Evolutionary conservation across 2,888 invertebrate genomes (phyloP), one percentile per base, ranked within the genome.

Genomic region (Diaphora mendica): DNA sequence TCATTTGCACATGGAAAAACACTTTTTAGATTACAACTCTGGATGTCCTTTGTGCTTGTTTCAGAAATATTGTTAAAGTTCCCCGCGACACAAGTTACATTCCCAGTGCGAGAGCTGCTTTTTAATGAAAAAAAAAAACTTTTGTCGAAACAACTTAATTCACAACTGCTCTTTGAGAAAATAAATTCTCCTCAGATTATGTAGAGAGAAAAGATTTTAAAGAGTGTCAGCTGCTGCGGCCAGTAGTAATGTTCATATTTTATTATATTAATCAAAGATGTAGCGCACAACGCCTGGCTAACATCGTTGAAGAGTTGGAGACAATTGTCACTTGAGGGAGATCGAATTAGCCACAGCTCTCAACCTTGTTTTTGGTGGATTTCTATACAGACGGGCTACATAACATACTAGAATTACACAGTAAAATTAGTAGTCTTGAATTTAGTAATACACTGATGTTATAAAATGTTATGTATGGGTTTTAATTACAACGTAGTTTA

Each of bases 331-430:
- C 79, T 73, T 73, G 62, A 73, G 77, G 71, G 65, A 78, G 77
- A 86, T 87, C 77, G 78, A 83, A 87, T 86, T 87, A 87, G 69
- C 77, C 66, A 71, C 64, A 78, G 72, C 85, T 75, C 78, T 64
- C 64, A 55, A 42, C 51, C 70, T 71, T 68, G 68, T 72, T 74
- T 76, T 73, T 80, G 74, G 65, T 76, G 64, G 59, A 13, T 42
- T 23, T 55, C 7, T 35, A 17, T 55, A 35, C 55, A 68, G 68
- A 55, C 51, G 35, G 35, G 55, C 35, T 23, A 68, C 55, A n/a
- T 17, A 23, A 64, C 8, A 26, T 11, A 59, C 55, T 26, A 9
- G n/a, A n/a, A 59, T 15, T 11, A 26, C 2, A 20, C 15, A 26
- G 26, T 2, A 62, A 62, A 62, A 30, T 30, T 5, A 13, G 0